Evolutionary conservation across 2,113 vertebrate genomes (phyloP).

Genomic region (Melanostigma gelatinosum): DNA sequence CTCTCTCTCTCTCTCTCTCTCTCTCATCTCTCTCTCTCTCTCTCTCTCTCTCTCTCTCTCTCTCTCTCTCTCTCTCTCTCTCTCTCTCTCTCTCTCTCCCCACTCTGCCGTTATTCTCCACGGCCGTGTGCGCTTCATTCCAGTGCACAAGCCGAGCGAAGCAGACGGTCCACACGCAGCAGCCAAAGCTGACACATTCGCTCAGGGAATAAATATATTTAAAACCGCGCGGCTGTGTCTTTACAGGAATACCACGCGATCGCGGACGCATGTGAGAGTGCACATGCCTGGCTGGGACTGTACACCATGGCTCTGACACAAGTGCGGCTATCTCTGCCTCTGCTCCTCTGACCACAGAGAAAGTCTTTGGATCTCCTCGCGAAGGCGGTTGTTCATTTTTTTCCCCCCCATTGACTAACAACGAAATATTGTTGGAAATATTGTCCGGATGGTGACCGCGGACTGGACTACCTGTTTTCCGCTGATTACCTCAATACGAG

Average conservation of each 20-base stretch:
- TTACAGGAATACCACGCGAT: constrained; percentile 60
- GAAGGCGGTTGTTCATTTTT: constrained; percentile 18
- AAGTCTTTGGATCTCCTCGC: constrained; percentile 55
- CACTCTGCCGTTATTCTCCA: constrained; percentile 58
- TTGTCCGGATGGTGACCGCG: constrained; percentile 61
- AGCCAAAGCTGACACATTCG: constrained; percentile 69
- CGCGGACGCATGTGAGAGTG: constrained; percentile 47
- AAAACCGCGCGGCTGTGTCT: constrained; percentile 50
- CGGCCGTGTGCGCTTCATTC: constrained; percentile 75
- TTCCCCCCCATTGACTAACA: constrained; percentile 3
- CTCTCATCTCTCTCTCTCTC: constrained; percentile 30
- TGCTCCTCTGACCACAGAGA: constrained; percentile 52
- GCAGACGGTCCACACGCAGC: constrained; percentile 61
- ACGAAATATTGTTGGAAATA: constrained; percentile 55
- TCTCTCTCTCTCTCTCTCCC: constrained; percentile 40
- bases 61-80: constrained; percentile 9
- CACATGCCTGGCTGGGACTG: constrained; percentile 61
- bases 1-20: constrained; percentile 43
- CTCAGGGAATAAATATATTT: constrained; percentile 79
- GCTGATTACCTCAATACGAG: constrained; percentile 38
- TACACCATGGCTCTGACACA: constrained; percentile 58
- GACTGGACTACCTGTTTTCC: constrained; percentile 68
- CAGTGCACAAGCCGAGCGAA: constrained; percentile 75
- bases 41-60: too few relatives aligned
- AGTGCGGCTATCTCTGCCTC: constrained; percentile 34